Conservation (phyloP, 2,797 vertebrate genomes). For the Synaphobranchus kaupii region DNA sequence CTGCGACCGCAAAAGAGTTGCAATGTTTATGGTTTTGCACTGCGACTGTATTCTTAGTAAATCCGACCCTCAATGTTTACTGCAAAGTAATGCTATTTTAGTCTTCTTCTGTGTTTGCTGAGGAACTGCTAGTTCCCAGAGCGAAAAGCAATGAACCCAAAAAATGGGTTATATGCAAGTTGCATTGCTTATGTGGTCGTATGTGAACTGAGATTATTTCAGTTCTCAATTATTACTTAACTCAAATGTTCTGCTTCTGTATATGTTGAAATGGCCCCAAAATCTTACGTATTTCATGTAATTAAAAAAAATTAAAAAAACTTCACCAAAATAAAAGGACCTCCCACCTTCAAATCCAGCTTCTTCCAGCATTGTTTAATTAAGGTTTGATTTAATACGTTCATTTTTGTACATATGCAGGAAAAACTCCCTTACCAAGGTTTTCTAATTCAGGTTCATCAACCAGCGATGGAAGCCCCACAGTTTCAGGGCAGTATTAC, state of each 20-base stretch:
- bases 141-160: not conserved
- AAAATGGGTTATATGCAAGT: too few species aligned
- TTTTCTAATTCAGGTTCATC: not conserved
- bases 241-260: too few species aligned
- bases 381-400: not conserved
- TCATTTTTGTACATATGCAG: not conserved
- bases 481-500: not conserved
- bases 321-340: too few species aligned
- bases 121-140: not conserved
- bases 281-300: too few species aligned
- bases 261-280: too few species aligned
- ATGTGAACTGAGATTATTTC: not conserved
- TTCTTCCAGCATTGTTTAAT: not conserved
- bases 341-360: not conserved
- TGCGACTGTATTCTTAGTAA: not conserved
- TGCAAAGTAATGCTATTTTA: not conserved
- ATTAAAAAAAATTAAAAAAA: too few species aligned
- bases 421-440: not conserved
- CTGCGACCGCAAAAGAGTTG: too few species aligned
- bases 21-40: not conserved
- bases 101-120: not conserved
- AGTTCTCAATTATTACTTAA: not conserved
- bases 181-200: not conserved
- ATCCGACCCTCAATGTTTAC: not conserved
- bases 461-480: not conserved